Conservation (phyloP, 2,888 invertebrate species). For the Mythimna albipuncta region DNA sequence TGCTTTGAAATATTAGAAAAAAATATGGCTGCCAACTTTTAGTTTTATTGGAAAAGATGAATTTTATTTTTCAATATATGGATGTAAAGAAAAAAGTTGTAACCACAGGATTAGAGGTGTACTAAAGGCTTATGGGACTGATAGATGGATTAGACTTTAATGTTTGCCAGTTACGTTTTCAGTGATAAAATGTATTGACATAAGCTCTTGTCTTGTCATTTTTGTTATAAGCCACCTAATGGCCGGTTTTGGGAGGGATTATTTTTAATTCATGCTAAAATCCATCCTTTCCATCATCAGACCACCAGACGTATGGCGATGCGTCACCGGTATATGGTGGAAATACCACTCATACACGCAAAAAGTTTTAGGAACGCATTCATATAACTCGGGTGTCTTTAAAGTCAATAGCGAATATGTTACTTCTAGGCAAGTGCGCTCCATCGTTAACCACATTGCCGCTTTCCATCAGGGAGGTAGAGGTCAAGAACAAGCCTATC, state of each 20-base stretch:
- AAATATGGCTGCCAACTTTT: constrained; percentile 40
- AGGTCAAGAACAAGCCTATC: too few species aligned
- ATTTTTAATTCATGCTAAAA: constrained; percentile 26
- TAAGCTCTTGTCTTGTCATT: constrained; percentile 35
- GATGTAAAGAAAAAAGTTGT: constrained; percentile 26
- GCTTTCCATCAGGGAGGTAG: too few species aligned
- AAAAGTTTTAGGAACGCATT: too few species aligned
- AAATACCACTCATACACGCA: too few species aligned
- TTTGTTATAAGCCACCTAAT: constrained; percentile 16
- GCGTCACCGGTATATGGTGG: too few species aligned
- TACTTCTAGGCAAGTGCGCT: too few species aligned
- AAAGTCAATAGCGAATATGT: too few species aligned
- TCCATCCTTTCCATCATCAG: not conserved
- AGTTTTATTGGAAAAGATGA: constrained; percentile 47
- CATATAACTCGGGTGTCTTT: too few species aligned
- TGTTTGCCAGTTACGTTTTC: constrained; percentile 37
- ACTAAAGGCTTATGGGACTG: constrained; percentile 33
- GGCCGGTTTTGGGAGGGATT: constrained; percentile 13
- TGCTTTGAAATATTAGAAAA: constrained; percentile 48
- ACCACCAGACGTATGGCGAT: too few species aligned
- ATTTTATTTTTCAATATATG: constrained; percentile 49
- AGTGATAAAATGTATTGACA: constrained; percentile 44
- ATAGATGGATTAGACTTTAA: constrained; percentile 33
- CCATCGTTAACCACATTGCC: too few species aligned
- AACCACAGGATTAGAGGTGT: constrained; percentile 45